Evolutionary conservation across 2,888 invertebrate species (phyloP).

Genomic region (Microctonus hyperodae): DNA sequence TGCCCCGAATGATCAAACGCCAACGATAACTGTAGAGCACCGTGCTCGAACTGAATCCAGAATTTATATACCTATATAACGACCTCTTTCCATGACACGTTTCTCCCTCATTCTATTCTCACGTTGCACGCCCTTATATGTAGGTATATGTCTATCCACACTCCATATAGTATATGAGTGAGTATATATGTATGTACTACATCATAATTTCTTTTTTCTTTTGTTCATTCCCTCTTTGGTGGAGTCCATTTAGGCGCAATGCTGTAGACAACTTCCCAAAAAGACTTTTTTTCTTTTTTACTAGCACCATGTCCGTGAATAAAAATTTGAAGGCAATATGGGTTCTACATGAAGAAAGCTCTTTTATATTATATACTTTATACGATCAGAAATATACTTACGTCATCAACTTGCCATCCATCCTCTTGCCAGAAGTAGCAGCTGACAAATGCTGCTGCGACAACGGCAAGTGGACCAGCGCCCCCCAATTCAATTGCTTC

Average conservation of each 20-base stretch:
- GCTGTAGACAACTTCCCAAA: background rate
- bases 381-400: slow-evolving; percentile 50
- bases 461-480: slow-evolving; percentile 83
- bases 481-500: slow-evolving; percentile 77
- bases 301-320: background rate
- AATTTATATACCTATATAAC: background rate
- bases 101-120: background rate
- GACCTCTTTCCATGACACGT: slow-evolving; percentile 2
- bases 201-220: slow-evolving; percentile 20
- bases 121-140: background rate
- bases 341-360: slow-evolving; percentile 1
- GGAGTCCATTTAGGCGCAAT: slow-evolving; percentile 2
- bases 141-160: background rate
- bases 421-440: slow-evolving; percentile 82
- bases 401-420: slow-evolving; percentile 85
- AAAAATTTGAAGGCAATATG: slow-evolving; percentile 2
- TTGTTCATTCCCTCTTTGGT: slow-evolving; percentile 5
- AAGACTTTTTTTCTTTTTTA: background rate
- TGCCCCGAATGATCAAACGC: slow-evolving; percentile 28
- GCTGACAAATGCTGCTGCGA: slow-evolving; percentile 83
- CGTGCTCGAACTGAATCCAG: background rate
- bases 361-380: background rate
- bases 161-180: no score
- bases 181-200: no score
- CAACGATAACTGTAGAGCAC: slow-evolving; percentile 13